phyloP scores from a whole-genome alignment of 2,797 vertebrate species.

The Arnoldichthys spilopterus region DNA sequence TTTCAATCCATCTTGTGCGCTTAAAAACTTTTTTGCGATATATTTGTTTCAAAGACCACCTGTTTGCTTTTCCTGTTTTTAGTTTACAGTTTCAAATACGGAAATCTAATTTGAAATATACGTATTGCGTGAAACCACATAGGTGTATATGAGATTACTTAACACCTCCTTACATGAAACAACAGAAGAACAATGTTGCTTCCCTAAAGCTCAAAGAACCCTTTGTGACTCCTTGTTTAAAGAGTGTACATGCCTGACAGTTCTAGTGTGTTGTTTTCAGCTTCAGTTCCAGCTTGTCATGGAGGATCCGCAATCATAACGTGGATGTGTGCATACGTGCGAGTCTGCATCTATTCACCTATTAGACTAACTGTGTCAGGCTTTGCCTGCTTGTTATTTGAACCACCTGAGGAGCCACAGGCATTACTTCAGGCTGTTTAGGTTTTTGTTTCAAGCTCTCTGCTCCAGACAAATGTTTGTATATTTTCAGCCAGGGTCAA shows the following conservation, averaged over 20 bases:
- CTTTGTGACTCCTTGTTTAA: too few relatives aligned
- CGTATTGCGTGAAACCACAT: too few relatives aligned
- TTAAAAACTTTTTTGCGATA: too few relatives aligned
- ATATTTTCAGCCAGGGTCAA: background rate
- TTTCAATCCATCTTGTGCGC: too few relatives aligned
- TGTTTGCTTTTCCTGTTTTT: too few relatives aligned
- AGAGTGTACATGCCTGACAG: background rate
- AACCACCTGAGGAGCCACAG: conserved; percentile 29
- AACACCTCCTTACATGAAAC: too few relatives aligned
- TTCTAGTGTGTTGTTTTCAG: background rate
- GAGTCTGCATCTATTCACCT: background rate
- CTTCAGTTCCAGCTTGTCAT: background rate
- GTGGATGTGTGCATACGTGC: background rate
- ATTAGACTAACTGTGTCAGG: background rate
- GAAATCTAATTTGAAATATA: too few relatives aligned
- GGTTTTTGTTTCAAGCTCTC: background rate
- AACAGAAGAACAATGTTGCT: too few relatives aligned
- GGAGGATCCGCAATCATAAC: background rate
- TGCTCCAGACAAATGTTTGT: conserved; percentile 32
- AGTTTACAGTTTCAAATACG: too few relatives aligned
- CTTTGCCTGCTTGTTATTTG: conserved; percentile 6
- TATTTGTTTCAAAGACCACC: too few relatives aligned
- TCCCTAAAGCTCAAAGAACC: too few relatives aligned
- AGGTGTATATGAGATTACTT: too few relatives aligned
- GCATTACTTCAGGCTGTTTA: conserved; percentile 39